Evolutionary conservation across 64 coral and sea anemone genomes (phyloP).

Genomic region (Stichodactyla mertensii): DNA sequence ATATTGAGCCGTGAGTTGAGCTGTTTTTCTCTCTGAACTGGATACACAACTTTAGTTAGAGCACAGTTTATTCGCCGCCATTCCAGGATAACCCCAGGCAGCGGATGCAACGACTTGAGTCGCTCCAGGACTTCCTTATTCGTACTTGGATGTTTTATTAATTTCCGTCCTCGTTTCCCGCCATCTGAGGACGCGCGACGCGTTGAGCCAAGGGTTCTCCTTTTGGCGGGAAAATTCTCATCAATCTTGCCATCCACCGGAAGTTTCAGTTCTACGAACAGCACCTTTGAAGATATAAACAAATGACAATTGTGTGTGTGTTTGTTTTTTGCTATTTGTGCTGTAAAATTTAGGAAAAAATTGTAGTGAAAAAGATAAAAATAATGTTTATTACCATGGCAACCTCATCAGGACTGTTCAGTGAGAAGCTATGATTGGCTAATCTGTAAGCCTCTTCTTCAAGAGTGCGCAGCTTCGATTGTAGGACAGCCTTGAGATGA

Average conservation of each 20-base stretch:
- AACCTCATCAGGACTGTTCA: conserved; percentile 86
- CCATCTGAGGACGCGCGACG: conserved; percentile 42
- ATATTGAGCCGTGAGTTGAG: conserved; percentile 42
- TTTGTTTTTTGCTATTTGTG: too few species aligned
- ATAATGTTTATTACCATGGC: conserved; percentile 28
- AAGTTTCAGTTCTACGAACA: conserved; percentile 76
- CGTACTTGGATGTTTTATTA: conserved; percentile 66
- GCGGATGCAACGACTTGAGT: conserved; percentile 64
- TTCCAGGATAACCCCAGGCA: conserved; percentile 74
- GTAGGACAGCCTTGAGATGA: conserved; percentile 83
- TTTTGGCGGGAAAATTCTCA: conserved; percentile 15
- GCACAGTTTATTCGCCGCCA: conserved; percentile 86
- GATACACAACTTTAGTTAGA: conserved; percentile 85
- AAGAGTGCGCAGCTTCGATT: conserved; percentile 80
- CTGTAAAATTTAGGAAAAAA: background rate
- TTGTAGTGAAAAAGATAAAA: background rate
- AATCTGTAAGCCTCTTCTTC: conserved; percentile 84
- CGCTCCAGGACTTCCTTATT: conserved; percentile 91
- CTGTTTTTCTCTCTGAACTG: conserved; percentile 73
- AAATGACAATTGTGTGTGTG: background rate
- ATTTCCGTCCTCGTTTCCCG: conserved; percentile 30
- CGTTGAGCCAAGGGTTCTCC: conserved; percentile 43
- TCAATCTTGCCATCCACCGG: conserved; percentile 71
- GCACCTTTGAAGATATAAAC: conserved; percentile 13
- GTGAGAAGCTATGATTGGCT: conserved; percentile 87